Conservation (phyloP, 2,113 vertebrate genomes). For the Microcebus tavaratra region DNA sequence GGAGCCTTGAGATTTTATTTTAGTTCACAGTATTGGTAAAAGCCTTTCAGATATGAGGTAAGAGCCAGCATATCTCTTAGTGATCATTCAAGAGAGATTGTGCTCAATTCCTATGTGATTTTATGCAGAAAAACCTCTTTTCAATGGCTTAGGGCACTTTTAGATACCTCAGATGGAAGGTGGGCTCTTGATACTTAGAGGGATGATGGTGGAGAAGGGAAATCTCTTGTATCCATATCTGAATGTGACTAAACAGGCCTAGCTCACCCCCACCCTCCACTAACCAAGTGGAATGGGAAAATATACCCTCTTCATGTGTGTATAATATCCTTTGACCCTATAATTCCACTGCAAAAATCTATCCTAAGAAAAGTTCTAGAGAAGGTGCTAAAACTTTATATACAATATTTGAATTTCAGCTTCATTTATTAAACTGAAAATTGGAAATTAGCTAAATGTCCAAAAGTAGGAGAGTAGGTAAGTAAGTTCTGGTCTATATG, state of each 20-base stretch:
- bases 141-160: not conserved
- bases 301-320: not conserved
- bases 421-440: constrained; percentile 7
- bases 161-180: not conserved
- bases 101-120: not conserved
- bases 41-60: not conserved
- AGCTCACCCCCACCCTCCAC: not conserved
- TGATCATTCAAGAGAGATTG: not conserved
- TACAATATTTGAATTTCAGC: not conserved
- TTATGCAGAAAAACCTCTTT: not conserved
- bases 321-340: not conserved
- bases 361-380: not conserved
- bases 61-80: not conserved
- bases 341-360: not conserved
- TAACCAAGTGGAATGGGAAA: not conserved
- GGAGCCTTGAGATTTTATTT: too few species aligned
- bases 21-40: not conserved
- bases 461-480: not conserved
- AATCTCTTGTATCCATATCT: not conserved
- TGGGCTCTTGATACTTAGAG: not conserved
- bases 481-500: not conserved
- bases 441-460: not conserved
- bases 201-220: not conserved
- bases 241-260: not conserved
- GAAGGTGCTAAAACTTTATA: not conserved